phyloP scores from a whole-genome alignment of 2,113 vertebrate species.

The Ranitomeya imitator region DNA sequence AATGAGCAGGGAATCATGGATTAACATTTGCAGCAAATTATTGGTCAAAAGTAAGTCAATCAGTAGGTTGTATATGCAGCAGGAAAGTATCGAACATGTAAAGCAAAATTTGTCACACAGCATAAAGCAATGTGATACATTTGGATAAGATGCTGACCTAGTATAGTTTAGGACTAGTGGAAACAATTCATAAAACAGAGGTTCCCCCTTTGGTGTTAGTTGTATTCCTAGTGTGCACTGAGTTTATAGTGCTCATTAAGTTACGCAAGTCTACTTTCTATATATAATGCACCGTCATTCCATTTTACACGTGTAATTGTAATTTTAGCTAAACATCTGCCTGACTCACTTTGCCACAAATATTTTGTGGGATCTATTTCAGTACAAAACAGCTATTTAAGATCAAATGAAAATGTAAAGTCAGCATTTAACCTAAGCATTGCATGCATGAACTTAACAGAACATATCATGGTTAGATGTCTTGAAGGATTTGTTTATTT shows the following conservation, averaged over 20 bases:
- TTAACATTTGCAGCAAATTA: too few species aligned
- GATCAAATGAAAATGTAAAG: conserved; percentile 33
- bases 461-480: background rate
- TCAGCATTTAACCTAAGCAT: conserved; percentile 9
- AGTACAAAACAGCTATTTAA: conserved; percentile 28
- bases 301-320: conserved; percentile 20
- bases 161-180: background rate
- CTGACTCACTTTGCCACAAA: conserved; percentile 38
- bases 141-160: too few species aligned
- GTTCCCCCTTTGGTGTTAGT: background rate
- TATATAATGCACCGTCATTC: background rate
- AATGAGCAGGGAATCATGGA: too few species aligned
- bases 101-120: too few species aligned
- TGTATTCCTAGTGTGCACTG: background rate
- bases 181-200: background rate
- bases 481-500: conserved; percentile 7
- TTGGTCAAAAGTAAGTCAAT: too few species aligned
- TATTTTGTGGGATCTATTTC: conserved; percentile 37
- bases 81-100: too few species aligned
- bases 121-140: too few species aligned
- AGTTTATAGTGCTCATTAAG: background rate
- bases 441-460: background rate
- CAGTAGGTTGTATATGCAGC: too few species aligned
- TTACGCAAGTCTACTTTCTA: conserved; percentile 1
- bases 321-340: conserved; percentile 22